Conservation (phyloP, 2,888 invertebrate species). For the Argynnis bischoffii region DNA sequence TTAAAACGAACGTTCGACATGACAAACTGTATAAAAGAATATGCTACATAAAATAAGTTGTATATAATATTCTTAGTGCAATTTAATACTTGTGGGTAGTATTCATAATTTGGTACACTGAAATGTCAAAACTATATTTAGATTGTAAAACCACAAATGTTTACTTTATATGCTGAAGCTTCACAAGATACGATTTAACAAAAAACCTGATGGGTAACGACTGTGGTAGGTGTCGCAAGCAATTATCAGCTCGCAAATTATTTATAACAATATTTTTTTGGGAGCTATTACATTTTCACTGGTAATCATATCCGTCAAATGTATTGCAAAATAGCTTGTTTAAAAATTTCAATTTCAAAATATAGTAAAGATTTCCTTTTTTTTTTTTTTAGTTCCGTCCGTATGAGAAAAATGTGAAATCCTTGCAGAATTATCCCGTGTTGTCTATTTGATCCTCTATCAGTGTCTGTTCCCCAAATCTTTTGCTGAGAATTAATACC, state of each 20-base stretch:
- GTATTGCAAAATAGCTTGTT: conserved; percentile 16
- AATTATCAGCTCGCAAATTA: conserved; percentile 27
- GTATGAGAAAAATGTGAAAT: no score
- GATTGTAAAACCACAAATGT: conserved; percentile 5
- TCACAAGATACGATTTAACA: conserved; percentile 5
- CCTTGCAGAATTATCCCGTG: no score
- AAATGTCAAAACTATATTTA: conserved; percentile 13
- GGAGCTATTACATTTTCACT: conserved; percentile 24
- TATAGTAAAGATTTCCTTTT: neutral
- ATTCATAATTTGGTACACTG: neutral
- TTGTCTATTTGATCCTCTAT: no score
- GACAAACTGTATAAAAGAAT: neutral
- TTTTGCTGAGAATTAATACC: no score
- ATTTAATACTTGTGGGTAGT: conserved; percentile 8
- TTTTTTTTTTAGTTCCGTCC: no score
- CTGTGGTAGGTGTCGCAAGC: conserved; percentile 6
- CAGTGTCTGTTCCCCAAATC: no score
- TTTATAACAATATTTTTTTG: conserved; percentile 17
- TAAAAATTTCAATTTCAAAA: neutral
- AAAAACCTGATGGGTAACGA: conserved; percentile 8
- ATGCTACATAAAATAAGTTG: neutral
- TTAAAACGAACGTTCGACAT: neutral
- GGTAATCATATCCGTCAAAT: conserved; percentile 18
- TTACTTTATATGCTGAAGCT: conserved; percentile 3
- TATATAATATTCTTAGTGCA: neutral